These are phyloP conservation scores for Melanostigma gelatinosum DNA, from an alignment of 2,113 vertebrate species.

Conservation along the genomic window DNA sequence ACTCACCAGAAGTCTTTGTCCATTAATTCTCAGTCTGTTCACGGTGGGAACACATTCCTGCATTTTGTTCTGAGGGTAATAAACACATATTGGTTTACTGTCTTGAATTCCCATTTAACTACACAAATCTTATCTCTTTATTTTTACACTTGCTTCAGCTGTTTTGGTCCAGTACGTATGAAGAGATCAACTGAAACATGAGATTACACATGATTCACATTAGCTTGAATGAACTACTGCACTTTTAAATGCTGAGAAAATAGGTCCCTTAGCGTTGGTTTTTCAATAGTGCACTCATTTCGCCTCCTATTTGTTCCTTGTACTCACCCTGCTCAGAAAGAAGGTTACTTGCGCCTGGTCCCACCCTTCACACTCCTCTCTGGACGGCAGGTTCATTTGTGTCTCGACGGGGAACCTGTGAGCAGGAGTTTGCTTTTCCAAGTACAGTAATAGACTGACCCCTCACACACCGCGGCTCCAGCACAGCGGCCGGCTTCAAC, in stretches of 20 bases:
- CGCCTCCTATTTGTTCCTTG: background rate
- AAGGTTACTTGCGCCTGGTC: constrained; percentile 82
- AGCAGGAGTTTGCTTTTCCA: constrained; percentile 33
- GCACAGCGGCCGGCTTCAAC: constrained; percentile 11
- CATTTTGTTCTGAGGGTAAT: constrained; percentile 82
- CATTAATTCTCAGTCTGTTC: constrained; percentile 80
- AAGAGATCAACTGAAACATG: background rate
- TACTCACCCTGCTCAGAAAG: constrained; percentile 86
- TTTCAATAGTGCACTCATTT: background rate
- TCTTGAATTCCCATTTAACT: background rate
- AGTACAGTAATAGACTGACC: constrained; percentile 57
- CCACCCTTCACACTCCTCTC: constrained; percentile 87
- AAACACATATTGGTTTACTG: constrained; percentile 25
- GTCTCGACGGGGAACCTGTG: constrained; percentile 55
- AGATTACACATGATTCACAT: background rate
- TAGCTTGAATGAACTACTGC: background rate
- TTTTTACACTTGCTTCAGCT: background rate
- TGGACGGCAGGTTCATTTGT: constrained; percentile 84
- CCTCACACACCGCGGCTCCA: constrained; percentile 28
- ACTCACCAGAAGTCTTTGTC: constrained; percentile 86
- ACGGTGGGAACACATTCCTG: constrained; percentile 77
- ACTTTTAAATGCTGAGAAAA: constrained; percentile 13
- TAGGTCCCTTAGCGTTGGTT: background rate
- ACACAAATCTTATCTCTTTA: background rate
- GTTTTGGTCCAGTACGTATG: background rate